These are phyloP conservation scores for Talpa occidentalis DNA, from an alignment of 2,113 vertebrate genomes.

Conservation along the genomic window DNA sequence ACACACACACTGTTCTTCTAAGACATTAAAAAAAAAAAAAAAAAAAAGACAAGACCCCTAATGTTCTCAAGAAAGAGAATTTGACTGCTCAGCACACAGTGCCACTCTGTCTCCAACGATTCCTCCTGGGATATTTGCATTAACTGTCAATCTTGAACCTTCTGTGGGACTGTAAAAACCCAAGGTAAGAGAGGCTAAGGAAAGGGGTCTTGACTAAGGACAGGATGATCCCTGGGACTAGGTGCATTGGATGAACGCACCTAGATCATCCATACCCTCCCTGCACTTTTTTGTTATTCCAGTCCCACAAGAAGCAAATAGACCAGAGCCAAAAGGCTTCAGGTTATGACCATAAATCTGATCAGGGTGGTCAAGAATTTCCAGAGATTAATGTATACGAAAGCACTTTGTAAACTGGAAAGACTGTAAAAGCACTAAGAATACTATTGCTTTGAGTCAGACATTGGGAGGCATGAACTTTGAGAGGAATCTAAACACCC, in stretches of 20 bases:
- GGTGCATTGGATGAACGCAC: not conserved
- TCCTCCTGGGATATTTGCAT: constrained; percentile 14
- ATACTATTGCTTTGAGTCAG: constrained; percentile 45
- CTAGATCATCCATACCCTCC: not conserved
- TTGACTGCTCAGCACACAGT: constrained; percentile 34
- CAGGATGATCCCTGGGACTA: not conserved
- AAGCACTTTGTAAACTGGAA: constrained; percentile 44
- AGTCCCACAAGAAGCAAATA: constrained; percentile 18
- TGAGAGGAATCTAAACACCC: constrained; percentile 66
- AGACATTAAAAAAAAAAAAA: constrained; percentile 36
- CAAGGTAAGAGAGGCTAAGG: not conserved
- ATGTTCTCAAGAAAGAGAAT: constrained; percentile 72
- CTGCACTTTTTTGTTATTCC: not conserved
- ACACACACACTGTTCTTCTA: constrained; percentile 49
- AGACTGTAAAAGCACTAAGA: constrained; percentile 39
- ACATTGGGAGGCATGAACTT: constrained; percentile 73
- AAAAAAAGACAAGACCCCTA: constrained; percentile 63
- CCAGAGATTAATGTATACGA: constrained; percentile 45
- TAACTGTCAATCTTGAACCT: constrained; percentile 24
- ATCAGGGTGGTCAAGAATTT: constrained; percentile 51
- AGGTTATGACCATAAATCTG: constrained; percentile 42
- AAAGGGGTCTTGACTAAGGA: not conserved
- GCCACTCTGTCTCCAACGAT: not conserved
- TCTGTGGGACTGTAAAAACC: constrained; percentile 32
- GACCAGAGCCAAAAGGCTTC: not conserved